Base-by-base conservation (phyloP, 2,888 invertebrate genomes). In the Liopterus haemorrhoidalis region DNA sequence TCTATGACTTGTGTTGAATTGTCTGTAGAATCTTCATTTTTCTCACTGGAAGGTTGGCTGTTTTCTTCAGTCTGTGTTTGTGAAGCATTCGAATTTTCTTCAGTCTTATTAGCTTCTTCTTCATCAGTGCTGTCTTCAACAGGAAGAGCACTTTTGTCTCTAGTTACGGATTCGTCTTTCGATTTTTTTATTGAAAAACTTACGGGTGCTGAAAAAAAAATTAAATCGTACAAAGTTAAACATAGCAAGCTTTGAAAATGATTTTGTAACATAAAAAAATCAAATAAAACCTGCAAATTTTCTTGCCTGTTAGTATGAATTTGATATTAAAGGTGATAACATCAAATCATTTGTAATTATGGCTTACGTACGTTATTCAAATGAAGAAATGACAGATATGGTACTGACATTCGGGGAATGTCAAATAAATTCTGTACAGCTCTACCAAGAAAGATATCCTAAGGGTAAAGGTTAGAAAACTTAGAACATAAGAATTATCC, bases 131-230 rank as follows among this genome's bases (percentile, higher is more conserved):
- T 85, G 14, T 81, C 81, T 57, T 87, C 87, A 55, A 85, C 74
- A 0, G 85, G 84, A 25, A 90, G 60, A 0, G 85, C 83, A 40
- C 82, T 85, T 63, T 83, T 87, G 40, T 69, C 67, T 3, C 82
- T 74, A 2, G 81, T 66, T 2, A 75, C 70, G 0, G 74, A 69
- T 45, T 85, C 19, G 1, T 32, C 89, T 61, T 87, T 88, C 0
- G 81, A 71, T 61, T 89, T 89, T 59, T 84, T 85, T 28, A 90
- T 88, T 0, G 88, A 90, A 64, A 90, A 91, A 46, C 86, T 84
- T 1, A 91, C 87, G 0, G 87, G 82, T 6, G 75, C 83, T 81
- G 65, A 2, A 60, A 63, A 50, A 49, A 41, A 49, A 50, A n/a
- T 22, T 5, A 6, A 22, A 22, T 22, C 8, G 9, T 22, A 9